Conservation (phyloP, 2,113 vertebrate species). For the Clupea harengus region DNA sequence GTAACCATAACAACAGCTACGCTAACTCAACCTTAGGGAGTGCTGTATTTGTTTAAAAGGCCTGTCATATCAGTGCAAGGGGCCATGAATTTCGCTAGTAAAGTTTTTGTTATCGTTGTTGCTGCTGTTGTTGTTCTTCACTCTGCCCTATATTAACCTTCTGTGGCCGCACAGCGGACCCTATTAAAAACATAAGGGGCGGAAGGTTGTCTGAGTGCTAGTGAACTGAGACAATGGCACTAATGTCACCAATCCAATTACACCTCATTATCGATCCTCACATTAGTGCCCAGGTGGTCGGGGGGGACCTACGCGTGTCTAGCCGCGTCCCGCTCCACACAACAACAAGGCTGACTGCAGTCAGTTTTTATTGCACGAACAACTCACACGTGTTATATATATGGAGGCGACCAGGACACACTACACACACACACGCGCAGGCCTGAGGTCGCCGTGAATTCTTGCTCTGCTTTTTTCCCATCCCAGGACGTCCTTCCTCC, state of each 20-base stretch:
- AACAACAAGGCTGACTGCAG: too few relatives aligned
- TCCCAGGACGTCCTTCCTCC: too few relatives aligned
- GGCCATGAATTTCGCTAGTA: neutral
- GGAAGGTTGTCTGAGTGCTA: neutral
- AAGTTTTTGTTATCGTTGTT: neutral
- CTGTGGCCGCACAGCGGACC: slow-evolving; percentile 23
- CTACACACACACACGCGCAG: too few relatives aligned
- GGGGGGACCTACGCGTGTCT: slow-evolving; percentile 28
- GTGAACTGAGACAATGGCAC: slow-evolving; percentile 49
- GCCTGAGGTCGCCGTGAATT: too few relatives aligned
- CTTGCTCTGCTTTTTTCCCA: too few relatives aligned
- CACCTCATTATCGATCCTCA: slow-evolving; percentile 62
- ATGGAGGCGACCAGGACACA: too few relatives aligned
- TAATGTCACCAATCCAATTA: slow-evolving; percentile 50
- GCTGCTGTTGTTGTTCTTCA: slow-evolving; percentile 22
- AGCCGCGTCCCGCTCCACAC: neutral
- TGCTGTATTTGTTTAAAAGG: neutral
- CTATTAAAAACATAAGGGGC: neutral
- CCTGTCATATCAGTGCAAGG: neutral
- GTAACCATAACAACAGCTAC: neutral
- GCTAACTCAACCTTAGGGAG: neutral
- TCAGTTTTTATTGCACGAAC: too few relatives aligned
- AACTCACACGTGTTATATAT: too few relatives aligned
- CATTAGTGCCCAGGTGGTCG: slow-evolving; percentile 64
- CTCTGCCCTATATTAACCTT: slow-evolving; percentile 34